Conservation (phyloP, 2,797 vertebrate genomes). For the Helarctos malayanus region DNA sequence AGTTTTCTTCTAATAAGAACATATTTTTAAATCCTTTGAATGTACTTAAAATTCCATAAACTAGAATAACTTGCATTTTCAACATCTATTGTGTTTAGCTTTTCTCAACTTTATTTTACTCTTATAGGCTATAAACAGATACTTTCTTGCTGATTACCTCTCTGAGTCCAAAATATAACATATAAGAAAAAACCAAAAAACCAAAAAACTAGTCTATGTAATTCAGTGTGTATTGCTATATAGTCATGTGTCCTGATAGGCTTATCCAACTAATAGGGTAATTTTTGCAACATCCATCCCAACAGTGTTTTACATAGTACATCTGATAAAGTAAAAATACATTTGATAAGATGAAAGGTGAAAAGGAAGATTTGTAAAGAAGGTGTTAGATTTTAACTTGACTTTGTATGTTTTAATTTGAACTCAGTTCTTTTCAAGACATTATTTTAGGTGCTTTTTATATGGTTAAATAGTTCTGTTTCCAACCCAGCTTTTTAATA, state of each 20-base stretch:
- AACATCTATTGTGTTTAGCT: not conserved
- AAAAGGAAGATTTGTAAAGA: not conserved
- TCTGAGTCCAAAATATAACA: not conserved
- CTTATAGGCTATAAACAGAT: not conserved
- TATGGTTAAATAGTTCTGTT: constrained; percentile 42
- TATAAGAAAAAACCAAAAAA: not conserved
- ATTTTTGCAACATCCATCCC: not conserved
- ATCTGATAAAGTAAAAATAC: not conserved
- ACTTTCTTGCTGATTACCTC: not conserved
- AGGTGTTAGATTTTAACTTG: constrained; percentile 5
- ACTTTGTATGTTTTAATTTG: constrained; percentile 45
- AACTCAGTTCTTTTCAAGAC: not conserved
- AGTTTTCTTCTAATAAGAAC: constrained; percentile 35
- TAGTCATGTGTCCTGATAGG: not conserved
- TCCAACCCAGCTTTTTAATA: constrained; percentile 48
- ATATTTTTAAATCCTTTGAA: constrained; percentile 33
- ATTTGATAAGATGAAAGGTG: not conserved
- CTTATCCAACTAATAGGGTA: not conserved
- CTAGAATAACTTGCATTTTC: not conserved
- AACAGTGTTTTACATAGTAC: not conserved
- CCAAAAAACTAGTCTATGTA: not conserved
- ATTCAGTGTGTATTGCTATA: not conserved
- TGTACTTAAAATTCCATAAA: constrained; percentile 10
- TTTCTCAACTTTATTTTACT: constrained; percentile 18
- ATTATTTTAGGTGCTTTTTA: not conserved